Evolutionary conservation across 2,113 vertebrate species (phyloP).

Genomic region (Epinephelus fuscoguttatus): DNA sequence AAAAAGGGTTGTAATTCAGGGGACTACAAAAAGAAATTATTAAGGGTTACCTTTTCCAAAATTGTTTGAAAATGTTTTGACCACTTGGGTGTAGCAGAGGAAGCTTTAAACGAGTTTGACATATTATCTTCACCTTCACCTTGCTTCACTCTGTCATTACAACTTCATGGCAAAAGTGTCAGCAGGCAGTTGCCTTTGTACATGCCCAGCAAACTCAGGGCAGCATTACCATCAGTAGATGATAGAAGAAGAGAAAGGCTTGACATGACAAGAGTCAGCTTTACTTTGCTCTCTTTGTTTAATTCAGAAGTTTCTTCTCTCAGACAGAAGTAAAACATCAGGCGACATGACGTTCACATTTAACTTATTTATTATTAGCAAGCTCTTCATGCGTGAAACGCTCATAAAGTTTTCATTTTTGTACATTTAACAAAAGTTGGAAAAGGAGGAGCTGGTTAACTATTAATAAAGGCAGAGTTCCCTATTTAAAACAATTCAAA

Average conservation of each 20-base stretch:
- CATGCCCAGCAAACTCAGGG: too few species aligned
- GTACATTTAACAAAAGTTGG: slow-evolving; percentile 59
- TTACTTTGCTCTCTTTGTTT: slow-evolving; percentile 10
- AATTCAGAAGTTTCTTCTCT: slow-evolving; percentile 9
- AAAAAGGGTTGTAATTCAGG: too few species aligned
- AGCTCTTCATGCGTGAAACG: slow-evolving; percentile 61
- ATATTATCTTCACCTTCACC: too few species aligned
- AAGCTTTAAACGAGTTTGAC: too few species aligned
- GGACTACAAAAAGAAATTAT: too few species aligned
- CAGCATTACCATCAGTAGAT: too few species aligned
- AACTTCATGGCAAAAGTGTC: too few species aligned
- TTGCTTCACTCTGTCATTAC: too few species aligned
- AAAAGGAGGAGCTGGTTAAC: slow-evolving; percentile 63
- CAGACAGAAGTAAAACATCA: slow-evolving; percentile 50
- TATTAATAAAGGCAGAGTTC: slow-evolving; percentile 65
- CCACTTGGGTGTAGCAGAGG: too few species aligned
- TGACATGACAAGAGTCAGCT: neutral
- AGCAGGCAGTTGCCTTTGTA: too few species aligned
- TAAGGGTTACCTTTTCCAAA: too few species aligned
- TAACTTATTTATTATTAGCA: slow-evolving; percentile 80
- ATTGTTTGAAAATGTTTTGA: too few species aligned
- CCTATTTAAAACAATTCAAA: slow-evolving; percentile 55
- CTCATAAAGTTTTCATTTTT: slow-evolving; percentile 79
- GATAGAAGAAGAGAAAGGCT: neutral
- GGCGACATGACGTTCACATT: slow-evolving; percentile 45